Conservation (phyloP, 64 coral and sea anemone genomes). For the Actinia equina region DNA sequence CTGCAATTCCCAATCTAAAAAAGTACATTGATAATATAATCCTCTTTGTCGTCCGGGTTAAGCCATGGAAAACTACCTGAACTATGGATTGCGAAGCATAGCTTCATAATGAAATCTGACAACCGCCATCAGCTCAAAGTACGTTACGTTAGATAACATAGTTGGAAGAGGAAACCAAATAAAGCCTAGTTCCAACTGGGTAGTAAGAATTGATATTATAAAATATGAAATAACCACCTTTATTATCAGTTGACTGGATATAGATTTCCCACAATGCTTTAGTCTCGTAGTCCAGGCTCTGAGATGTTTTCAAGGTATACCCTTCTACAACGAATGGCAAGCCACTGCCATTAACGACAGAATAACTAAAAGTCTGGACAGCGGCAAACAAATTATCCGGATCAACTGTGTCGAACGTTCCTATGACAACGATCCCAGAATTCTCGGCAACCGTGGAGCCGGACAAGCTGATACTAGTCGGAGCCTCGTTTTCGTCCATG, state of each 20-base stretch:
- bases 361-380: constrained; percentile 73
- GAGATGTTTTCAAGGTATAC: constrained; percentile 52
- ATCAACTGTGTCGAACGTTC: constrained; percentile 52
- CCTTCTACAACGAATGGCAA: constrained; percentile 62
- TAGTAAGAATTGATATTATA: too few relatives aligned
- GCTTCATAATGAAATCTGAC: too few relatives aligned
- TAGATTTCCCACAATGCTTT: constrained; percentile 32
- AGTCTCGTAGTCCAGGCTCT: constrained; percentile 81
- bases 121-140: too few relatives aligned
- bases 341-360: constrained; percentile 10
- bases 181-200: too few relatives aligned
- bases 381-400: constrained; percentile 67
- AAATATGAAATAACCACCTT: constrained; percentile 36
- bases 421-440: constrained; percentile 41
- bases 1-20: too few relatives aligned
- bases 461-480: constrained; percentile 43
- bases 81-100: too few relatives aligned
- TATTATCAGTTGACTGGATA: constrained; percentile 68
- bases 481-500: constrained; percentile 44
- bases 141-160: too few relatives aligned
- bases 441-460: constrained; percentile 55
- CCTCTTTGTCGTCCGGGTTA: too few relatives aligned
- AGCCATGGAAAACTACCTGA: too few relatives aligned
- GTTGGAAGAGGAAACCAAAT: too few relatives aligned
- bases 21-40: too few relatives aligned